Percentiles rank a stretch among this genome's conserved stretches.
These are phyloP conservation scores for Holothuria leucospilota DNA, from an alignment of 53 echinoderm and acorn worm species.

Conservation along the genomic window DNA sequence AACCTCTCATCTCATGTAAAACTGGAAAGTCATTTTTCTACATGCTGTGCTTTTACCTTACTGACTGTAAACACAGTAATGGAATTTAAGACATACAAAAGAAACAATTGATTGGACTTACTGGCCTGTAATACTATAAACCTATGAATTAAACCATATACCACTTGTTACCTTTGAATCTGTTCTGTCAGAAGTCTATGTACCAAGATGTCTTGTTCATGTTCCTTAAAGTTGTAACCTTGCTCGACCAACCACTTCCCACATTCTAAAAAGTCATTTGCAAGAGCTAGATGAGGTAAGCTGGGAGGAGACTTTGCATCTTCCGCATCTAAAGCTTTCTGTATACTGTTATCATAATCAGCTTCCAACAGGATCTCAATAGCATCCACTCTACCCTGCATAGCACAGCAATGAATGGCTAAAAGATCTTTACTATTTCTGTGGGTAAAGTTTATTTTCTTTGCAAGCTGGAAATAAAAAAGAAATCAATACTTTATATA, in stretches of 20 bases:
- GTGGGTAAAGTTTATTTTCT: constrained; percentile 75
- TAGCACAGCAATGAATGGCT: constrained; percentile 98
- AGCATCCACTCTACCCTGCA: constrained; percentile 92
- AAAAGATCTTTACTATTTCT: constrained; percentile 89
- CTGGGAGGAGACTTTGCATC: constrained; percentile 81
- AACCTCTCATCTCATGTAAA: no score
- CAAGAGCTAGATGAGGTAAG: constrained; percentile 87
- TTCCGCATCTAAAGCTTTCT: constrained; percentile 55
- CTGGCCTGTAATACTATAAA: no score
- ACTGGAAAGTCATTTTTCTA: no score
- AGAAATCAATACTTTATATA: background rate
- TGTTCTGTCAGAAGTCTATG: constrained; percentile 91
- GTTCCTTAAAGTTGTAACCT: constrained; percentile 85
- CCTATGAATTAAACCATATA: no score
- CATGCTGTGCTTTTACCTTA: no score
- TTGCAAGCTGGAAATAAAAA: constrained; percentile 62
- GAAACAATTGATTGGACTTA: no score
- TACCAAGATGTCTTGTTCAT: constrained; percentile 92
- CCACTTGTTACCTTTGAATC: constrained; percentile 75
- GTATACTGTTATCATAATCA: constrained; percentile 62
- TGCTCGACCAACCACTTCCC: constrained; percentile 86
- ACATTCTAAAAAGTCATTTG: constrained; percentile 94
- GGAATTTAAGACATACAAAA: no score
- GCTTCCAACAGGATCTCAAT: constrained; percentile 82
- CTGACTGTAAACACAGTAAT: no score